These are phyloP conservation scores for Toxotes lorentzi DNA, from an alignment of 2,797 vertebrate species.

Conservation along the genomic window DNA sequence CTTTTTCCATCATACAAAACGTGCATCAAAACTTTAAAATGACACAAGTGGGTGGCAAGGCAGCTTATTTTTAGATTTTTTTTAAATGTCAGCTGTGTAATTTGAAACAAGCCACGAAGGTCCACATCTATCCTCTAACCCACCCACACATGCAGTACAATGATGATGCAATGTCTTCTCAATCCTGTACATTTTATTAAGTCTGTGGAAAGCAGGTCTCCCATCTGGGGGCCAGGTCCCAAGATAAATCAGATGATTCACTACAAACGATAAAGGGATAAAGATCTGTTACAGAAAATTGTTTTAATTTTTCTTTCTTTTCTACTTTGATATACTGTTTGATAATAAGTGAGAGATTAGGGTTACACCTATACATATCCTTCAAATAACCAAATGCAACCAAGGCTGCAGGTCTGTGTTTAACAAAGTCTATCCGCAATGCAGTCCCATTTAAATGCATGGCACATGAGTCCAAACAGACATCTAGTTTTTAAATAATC, in stretches of 20 bases:
- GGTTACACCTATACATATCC: no score
- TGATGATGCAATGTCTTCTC: not conserved
- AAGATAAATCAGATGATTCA: not conserved
- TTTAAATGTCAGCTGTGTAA: not conserved
- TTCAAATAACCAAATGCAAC: no score
- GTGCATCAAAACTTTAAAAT: not conserved
- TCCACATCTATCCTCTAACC: not conserved
- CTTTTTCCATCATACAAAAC: constrained; percentile 10
- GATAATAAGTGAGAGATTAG: not conserved
- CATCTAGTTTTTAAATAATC: not conserved
- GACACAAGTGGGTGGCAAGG: not conserved
- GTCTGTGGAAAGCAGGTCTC: not conserved
- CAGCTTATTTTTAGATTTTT: not conserved
- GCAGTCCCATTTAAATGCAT: not conserved
- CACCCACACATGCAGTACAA: not conserved
- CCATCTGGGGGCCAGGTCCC: not conserved
- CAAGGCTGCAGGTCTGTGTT: no score
- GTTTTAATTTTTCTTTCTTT: not conserved
- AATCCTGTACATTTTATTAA: not conserved
- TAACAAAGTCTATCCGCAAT: not conserved
- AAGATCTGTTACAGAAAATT: no score
- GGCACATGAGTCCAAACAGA: not conserved
- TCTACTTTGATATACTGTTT: not conserved
- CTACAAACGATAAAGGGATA: not conserved
- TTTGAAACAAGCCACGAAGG: not conserved